A percentile compares a stretch with the other conserved stretches of the same genome.
These are phyloP conservation scores for Piscicola geometra DNA, from an alignment of 2,888 invertebrate genomes.

Conservation along the genomic window DNA sequence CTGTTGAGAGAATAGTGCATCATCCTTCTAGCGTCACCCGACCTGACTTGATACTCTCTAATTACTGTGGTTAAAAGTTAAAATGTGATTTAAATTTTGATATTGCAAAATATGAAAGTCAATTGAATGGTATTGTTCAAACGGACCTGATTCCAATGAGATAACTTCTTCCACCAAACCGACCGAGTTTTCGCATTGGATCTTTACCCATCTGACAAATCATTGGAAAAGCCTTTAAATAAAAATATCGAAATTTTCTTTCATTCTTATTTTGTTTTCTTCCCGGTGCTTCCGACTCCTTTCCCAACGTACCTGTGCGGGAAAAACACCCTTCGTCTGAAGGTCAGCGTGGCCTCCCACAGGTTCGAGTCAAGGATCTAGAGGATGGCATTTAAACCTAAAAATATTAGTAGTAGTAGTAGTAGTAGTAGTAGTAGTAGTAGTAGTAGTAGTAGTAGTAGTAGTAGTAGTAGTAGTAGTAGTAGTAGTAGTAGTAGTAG, in stretches of 20 bases:
- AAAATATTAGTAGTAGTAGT: slow-evolving; percentile 31
- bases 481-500: slow-evolving; percentile 40
- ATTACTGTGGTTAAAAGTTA: too few species aligned
- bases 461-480: slow-evolving; percentile 38
- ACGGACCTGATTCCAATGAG: background rate
- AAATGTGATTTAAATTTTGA: too few species aligned
- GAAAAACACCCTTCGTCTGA: background rate
- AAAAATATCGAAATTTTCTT: too few species aligned
- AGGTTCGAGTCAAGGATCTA: background rate
- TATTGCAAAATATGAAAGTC: too few species aligned
- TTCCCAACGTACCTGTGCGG: background rate
- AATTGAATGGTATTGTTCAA: too few species aligned
- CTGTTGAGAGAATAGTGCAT: too few species aligned
- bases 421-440: slow-evolving; percentile 37
- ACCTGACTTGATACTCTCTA: too few species aligned
- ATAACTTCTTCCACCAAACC: background rate
- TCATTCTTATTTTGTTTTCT: too few species aligned
- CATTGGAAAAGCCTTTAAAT: too few species aligned
- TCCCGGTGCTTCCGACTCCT: background rate
- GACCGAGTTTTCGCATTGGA: background rate
- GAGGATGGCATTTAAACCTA: too few species aligned
- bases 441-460: slow-evolving; percentile 36
- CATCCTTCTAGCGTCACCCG: too few species aligned
- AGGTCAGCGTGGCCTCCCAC: slow-evolving; percentile 1
- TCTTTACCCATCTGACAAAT: background rate